These are phyloP conservation scores for Hypomesus transpacificus DNA, from an alignment of 2,113 vertebrate species.

Conservation along the genomic window DNA sequence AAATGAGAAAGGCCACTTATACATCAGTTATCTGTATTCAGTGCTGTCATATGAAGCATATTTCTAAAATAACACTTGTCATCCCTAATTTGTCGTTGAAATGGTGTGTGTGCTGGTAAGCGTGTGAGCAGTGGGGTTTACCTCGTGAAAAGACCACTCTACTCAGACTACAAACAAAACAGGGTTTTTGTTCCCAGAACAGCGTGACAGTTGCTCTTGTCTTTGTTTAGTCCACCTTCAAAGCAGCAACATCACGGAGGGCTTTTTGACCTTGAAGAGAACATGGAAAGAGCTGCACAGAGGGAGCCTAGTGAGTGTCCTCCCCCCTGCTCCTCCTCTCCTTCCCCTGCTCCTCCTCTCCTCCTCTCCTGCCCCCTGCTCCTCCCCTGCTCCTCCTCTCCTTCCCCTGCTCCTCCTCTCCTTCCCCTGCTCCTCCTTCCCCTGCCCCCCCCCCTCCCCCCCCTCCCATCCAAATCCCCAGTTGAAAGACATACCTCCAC, in stretches of 20 bases:
- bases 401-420: constrained; percentile 21
- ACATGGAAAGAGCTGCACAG: constrained; percentile 60
- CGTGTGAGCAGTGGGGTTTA: no score
- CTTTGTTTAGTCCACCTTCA: constrained; percentile 61
- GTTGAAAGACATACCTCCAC: constrained; percentile 54
- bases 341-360: constrained; percentile 13
- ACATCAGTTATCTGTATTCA: neutral
- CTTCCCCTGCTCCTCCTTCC: no score
- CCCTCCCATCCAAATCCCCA: constrained; percentile 53
- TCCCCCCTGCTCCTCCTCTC: constrained; percentile 29
- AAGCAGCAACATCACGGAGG: constrained; percentile 55
- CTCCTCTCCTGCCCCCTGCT: constrained; percentile 17
- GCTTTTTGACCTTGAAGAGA: constrained; percentile 71
- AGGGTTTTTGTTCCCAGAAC: constrained; percentile 33
- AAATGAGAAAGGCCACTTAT: constrained; percentile 47
- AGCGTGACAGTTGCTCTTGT: constrained; percentile 66
- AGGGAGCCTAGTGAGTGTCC: constrained; percentile 58
- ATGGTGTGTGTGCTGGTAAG: no score
- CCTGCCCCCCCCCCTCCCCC: constrained; percentile 40
- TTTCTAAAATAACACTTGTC: no score
- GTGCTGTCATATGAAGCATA: neutral
- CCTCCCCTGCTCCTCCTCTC: constrained; percentile 29
- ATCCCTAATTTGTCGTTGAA: no score
- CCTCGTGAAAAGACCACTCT: neutral
- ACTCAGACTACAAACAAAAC: constrained; percentile 32